Percentiles rank a stretch among this genome's conserved stretches.
Conservation (phyloP, 2,888 invertebrate species). For the Andricus curvator region DNA sequence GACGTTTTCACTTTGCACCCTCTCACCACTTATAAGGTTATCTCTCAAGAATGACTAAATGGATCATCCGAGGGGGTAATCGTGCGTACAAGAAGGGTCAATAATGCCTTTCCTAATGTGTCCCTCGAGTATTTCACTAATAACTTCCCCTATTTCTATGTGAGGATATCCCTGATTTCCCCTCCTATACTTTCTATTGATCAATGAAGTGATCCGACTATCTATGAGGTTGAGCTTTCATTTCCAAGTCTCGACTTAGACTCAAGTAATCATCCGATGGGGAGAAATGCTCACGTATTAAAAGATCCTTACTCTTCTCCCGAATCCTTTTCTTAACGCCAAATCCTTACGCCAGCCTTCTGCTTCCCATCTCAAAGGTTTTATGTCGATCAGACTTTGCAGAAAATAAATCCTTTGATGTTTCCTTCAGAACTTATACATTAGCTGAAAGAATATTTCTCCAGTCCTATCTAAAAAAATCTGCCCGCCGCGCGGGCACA, state of each 20-base stretch:
- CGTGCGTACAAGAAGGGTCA: slow-evolving; percentile 22
- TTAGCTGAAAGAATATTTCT: no score
- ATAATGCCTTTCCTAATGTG: slow-evolving; percentile 26
- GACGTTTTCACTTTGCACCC: slow-evolving; percentile 24
- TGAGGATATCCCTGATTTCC: neutral
- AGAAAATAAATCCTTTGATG: neutral
- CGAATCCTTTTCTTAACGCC: neutral
- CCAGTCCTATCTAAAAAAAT: no score
- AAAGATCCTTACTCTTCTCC: neutral
- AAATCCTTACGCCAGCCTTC: neutral
- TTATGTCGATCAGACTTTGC: neutral
- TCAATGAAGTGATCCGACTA: slow-evolving; percentile 16
- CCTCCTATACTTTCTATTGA: neutral
- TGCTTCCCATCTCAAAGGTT: neutral
- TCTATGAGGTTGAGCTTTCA: neutral
- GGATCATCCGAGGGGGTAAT: slow-evolving; percentile 12
- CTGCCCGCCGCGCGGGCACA: no score
- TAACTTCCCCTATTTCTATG: slow-evolving; percentile 4
- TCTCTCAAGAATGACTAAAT: slow-evolving; percentile 33
- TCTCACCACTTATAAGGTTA: neutral
- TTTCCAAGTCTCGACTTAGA: slow-evolving; percentile 2
- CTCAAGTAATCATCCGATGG: neutral
- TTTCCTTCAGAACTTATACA: no score
- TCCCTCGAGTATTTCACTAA: slow-evolving; percentile 25
- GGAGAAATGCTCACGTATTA: neutral